Conservation (phyloP, 2,888 invertebrate genomes). For the Chrysolina oricalcia region DNA sequence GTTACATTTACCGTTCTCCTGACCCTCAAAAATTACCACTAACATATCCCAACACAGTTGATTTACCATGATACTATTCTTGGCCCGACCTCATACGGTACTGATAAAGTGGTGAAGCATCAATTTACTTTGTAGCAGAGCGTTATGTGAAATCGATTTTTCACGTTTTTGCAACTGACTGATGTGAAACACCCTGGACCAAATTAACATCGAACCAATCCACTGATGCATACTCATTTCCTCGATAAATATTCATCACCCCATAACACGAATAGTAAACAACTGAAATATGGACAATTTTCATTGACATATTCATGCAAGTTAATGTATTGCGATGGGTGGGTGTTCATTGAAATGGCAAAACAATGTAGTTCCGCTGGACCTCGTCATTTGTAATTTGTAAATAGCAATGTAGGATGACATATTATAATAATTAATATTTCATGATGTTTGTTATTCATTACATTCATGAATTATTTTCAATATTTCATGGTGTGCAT, state of each 20-base stretch:
- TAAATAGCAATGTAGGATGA: constrained; percentile 16
- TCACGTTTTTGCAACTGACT: not conserved
- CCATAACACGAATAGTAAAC: constrained; percentile 3
- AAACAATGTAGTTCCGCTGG: constrained; percentile 17
- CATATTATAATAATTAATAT: constrained; percentile 18
- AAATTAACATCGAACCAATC: not conserved
- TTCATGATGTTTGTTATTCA: constrained; percentile 14
- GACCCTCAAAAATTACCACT: too few relatives aligned
- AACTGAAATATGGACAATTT: constrained; percentile 14
- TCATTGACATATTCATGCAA: constrained; percentile 10
- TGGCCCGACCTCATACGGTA: too few relatives aligned
- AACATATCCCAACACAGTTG: too few relatives aligned
- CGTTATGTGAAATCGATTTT: not conserved
- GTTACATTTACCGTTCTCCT: too few relatives aligned
- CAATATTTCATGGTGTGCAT: constrained; percentile 5
- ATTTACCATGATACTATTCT: too few relatives aligned
- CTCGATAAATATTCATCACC: constrained; percentile 23
- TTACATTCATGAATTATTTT: not conserved
- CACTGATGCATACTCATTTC: not conserved
- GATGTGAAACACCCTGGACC: not conserved
- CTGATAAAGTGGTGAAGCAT: too few relatives aligned
- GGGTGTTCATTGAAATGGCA: constrained; percentile 23
- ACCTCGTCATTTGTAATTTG: constrained; percentile 6
- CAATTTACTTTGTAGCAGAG: too few relatives aligned
- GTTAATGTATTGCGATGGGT: constrained; percentile 5